Conservation (phyloP, 2,888 invertebrate genomes). For the Anthophora plumipes region DNA sequence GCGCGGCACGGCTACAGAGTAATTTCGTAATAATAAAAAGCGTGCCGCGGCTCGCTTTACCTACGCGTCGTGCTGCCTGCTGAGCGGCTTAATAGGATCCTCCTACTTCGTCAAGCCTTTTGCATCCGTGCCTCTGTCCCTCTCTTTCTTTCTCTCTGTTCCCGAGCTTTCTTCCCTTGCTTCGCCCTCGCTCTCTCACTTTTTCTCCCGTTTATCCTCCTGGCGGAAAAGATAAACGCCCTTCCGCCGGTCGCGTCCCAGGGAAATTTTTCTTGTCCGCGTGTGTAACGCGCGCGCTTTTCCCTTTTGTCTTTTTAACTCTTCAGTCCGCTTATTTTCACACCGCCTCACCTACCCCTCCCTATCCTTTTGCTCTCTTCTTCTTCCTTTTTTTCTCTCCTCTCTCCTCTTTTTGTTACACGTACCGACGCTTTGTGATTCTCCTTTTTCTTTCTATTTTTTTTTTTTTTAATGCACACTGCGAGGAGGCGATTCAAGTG, state of each 20-base stretch:
- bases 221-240: conserved; percentile 57
- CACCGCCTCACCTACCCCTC: conserved; percentile 4
- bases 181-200: conserved; percentile 54
- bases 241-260: conserved; percentile 51
- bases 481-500: background rate
- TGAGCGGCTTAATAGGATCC: conserved; percentile 78
- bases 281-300: conserved; percentile 48
- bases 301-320: conserved; percentile 63
- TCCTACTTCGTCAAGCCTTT: conserved; percentile 73
- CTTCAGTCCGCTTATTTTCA: conserved; percentile 55
- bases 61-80: conserved; percentile 73
- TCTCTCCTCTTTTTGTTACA: background rate
- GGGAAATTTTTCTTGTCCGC: conserved; percentile 54
- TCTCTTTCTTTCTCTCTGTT: conserved; percentile 38
- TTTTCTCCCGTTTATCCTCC: conserved; percentile 68
- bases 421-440: conserved; percentile 12
- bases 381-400: too few relatives aligned
- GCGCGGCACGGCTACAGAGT: conserved; percentile 69
- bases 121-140: conserved; percentile 61
- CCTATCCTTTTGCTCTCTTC: background rate
- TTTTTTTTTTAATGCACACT: conserved; percentile 16
- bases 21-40: conserved; percentile 79
- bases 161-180: conserved; percentile 52
- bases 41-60: conserved; percentile 75
- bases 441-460: too few relatives aligned